Base-by-base conservation (phyloP, 2,888 invertebrate species). In the Malacosoma neustria region DNA sequence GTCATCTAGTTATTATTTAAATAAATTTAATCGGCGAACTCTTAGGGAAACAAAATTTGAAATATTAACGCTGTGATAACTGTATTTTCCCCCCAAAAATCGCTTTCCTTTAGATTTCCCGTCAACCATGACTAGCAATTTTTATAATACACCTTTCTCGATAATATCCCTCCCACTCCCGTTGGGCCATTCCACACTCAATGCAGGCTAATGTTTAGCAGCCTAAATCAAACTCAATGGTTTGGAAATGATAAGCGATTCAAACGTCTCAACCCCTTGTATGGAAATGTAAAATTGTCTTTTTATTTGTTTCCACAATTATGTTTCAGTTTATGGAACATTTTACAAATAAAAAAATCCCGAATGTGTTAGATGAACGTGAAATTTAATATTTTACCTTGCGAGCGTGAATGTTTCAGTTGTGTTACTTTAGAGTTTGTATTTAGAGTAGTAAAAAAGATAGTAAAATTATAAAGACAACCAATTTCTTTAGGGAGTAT, bases 181-280 rank as follows among this genome's bases (percentile, higher is more conserved):
- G 14, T 29, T 3, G 13, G 12, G 13, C 13, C 13, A 13, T 13
- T 33, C 7, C 13, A 7, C 13, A 5, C 6, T 22, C 9, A 22
- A 9, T 22, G 22, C 22, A 22, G 22, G 22, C 22, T 22, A 22
- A 22, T 22, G 22, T 22, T 22, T 5, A 22, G 9, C 22, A 9
- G 22, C 2, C 22, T 22, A 22, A 22, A 22, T 22, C 22, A 22
- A 22, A 22, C 9, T 22, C 70, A 72, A 72, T 72, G 67, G 67
- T 35, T 61, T 48, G 67, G 63, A 72, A 72, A 68, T 68, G 72
- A 72, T 71, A 72, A 72, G 67, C 66, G 62, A 54, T 59, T 57
- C 54, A 51, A 59, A 60, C 59, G 60, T 61, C 55, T 52, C 53
- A 61, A 57, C 55, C 54, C 58, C 64, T 60, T 57, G 52, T 55